Percentiles rank a stretch among this genome's conserved stretches.
Evolutionary conservation across 2,113 vertebrate genomes (phyloP).

Genomic region (Benitochromis conjunctus): DNA sequence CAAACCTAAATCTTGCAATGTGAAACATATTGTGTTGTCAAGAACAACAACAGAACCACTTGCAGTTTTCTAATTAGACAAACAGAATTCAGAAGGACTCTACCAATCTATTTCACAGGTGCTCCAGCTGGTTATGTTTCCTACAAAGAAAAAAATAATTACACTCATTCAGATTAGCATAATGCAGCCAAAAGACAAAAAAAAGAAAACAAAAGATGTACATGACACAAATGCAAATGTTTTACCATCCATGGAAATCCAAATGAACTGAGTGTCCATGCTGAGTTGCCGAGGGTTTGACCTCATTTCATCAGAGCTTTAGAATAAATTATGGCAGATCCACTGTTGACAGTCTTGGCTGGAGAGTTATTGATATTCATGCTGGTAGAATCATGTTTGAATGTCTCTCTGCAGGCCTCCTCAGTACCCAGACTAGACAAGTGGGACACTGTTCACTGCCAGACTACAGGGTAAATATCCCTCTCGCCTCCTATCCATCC

Average conservation of each 20-base stretch:
- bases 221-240: background rate
- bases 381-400: constrained; percentile 23
- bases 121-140: background rate
- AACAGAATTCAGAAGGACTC: background rate
- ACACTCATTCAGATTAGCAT: background rate
- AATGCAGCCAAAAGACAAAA: background rate
- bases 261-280: background rate
- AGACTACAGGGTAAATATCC: background rate
- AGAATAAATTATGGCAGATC: constrained; percentile 32
- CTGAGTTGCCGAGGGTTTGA: background rate
- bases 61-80: background rate
- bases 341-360: constrained; percentile 4
- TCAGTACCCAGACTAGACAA: background rate
- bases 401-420: constrained; percentile 22
- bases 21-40: background rate
- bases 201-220: background rate
- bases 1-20: background rate
- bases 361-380: constrained; percentile 51
- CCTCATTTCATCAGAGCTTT: constrained; percentile 5
- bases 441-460: background rate
- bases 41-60: background rate
- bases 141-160: background rate
- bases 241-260: background rate
- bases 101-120: background rate
- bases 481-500: background rate